Percentiles rank a stretch among this genome's conserved stretches.
phyloP scores from a whole-genome alignment of 2,888 invertebrate genomes.

The Cerastoderma edule region DNA sequence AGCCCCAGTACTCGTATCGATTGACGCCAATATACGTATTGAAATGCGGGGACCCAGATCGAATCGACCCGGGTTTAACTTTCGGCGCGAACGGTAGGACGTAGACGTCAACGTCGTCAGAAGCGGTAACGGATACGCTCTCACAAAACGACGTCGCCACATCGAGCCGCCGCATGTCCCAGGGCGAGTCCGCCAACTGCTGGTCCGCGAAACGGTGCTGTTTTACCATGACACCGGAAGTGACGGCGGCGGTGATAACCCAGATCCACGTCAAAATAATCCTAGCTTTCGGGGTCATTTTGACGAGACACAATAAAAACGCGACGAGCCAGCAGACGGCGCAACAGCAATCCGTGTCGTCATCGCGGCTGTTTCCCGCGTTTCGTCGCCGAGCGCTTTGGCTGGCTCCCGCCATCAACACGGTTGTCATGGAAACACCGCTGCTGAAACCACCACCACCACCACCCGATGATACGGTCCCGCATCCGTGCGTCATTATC shows the following conservation, averaged over 20 bases:
- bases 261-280: slow-evolving; percentile 34
- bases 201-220: slow-evolving; percentile 3
- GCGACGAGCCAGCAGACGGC: slow-evolving; percentile 20
- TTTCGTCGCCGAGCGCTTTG: background rate
- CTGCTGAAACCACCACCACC: slow-evolving; percentile 24
- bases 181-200: slow-evolving; percentile 14
- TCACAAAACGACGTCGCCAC: slow-evolving; percentile 24
- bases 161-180: slow-evolving; percentile 26
- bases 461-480: slow-evolving; percentile 20
- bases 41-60: background rate
- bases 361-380: background rate
- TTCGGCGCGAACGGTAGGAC: slow-evolving; percentile 2
- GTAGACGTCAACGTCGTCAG: slow-evolving; percentile 21
- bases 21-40: background rate
- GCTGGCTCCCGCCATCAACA: background rate
- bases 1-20: slow-evolving; percentile 35
- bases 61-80: background rate
- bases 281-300: slow-evolving; percentile 29
- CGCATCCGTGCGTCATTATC: slow-evolving; percentile 26
- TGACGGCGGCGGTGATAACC: slow-evolving; percentile 12
- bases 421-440: slow-evolving; percentile 13
- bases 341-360: background rate
- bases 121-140: slow-evolving; percentile 5
- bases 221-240: slow-evolving; percentile 7
- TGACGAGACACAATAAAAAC: slow-evolving; percentile 26